Conservation (phyloP, 2,113 vertebrate species). For the Cairina moschata region DNA sequence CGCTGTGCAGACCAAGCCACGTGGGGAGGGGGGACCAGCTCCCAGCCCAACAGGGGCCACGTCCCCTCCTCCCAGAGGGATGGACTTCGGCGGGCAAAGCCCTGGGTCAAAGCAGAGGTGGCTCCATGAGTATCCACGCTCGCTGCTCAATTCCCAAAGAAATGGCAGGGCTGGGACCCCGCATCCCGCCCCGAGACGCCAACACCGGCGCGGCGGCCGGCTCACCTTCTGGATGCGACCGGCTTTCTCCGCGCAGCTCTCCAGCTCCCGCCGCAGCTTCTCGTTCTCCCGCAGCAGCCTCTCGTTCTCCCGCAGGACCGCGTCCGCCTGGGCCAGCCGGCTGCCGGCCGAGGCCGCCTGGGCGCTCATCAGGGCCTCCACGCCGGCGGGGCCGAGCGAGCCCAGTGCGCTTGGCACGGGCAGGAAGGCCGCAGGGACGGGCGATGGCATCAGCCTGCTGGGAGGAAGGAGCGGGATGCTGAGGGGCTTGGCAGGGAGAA, state of each 20-base stretch:
- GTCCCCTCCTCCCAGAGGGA: background rate
- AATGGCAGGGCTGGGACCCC: background rate
- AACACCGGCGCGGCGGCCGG: background rate
- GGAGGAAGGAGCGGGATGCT: background rate
- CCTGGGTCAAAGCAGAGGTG: background rate
- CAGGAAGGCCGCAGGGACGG: constrained; percentile 74
- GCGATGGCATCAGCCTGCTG: constrained; percentile 83
- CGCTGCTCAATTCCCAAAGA: background rate
- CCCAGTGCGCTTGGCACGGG: constrained; percentile 55
- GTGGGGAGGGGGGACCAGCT: background rate
- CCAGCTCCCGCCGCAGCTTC: constrained; percentile 81
- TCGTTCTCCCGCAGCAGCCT: constrained; percentile 83
- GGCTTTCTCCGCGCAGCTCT: constrained; percentile 83
- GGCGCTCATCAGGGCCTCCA: constrained; percentile 71
- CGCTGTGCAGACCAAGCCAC: background rate
- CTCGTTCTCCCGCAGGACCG: constrained; percentile 87
- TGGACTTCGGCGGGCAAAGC: background rate
- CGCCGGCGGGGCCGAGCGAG: constrained; percentile 74
- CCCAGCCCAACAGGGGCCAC: background rate
- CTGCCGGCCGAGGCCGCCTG: constrained; percentile 53
- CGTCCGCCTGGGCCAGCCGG: constrained; percentile 81
- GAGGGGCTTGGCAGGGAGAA: background rate
- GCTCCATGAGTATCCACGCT: background rate
- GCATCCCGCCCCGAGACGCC: background rate
- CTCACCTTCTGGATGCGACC: constrained; percentile 91